Conservation (phyloP, 2,797 vertebrate species). For the Sarcoramphus papa region DNA sequence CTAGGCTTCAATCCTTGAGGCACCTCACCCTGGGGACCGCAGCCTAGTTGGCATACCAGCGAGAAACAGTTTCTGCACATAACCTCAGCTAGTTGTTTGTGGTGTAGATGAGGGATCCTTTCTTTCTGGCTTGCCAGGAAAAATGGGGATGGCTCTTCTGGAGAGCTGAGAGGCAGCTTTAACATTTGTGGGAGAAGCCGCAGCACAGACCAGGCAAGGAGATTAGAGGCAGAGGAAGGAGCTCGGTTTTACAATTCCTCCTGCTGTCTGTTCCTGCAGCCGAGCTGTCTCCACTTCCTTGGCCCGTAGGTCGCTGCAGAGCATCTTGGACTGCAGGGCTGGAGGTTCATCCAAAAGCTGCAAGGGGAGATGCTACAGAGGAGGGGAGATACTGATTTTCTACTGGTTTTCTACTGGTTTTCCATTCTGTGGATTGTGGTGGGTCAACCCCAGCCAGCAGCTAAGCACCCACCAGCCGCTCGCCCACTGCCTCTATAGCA, state of each 20-base stretch:
- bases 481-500: rapidly evolving
- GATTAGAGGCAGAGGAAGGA: background rate
- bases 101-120: background rate
- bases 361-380: background rate
- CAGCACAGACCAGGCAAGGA: background rate
- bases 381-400: too few relatives aligned
- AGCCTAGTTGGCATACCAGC: rapidly evolving
- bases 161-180: background rate
- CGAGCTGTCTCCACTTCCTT: background rate
- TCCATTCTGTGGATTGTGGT: background rate
- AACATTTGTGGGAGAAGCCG: background rate
- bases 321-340: background rate
- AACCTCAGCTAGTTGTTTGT: background rate
- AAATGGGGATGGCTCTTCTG: background rate
- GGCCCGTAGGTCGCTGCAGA: background rate
- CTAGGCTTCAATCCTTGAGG: background rate
- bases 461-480: background rate
- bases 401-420: background rate
- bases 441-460: background rate
- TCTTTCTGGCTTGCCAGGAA: background rate
- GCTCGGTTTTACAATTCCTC: background rate
- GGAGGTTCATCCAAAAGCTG: background rate
- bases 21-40: too few relatives aligned
- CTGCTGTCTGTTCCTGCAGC: background rate
- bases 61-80: background rate